phyloP scores from a whole-genome alignment of 2,797 vertebrate species.

The Petrocephalus sullivani region DNA sequence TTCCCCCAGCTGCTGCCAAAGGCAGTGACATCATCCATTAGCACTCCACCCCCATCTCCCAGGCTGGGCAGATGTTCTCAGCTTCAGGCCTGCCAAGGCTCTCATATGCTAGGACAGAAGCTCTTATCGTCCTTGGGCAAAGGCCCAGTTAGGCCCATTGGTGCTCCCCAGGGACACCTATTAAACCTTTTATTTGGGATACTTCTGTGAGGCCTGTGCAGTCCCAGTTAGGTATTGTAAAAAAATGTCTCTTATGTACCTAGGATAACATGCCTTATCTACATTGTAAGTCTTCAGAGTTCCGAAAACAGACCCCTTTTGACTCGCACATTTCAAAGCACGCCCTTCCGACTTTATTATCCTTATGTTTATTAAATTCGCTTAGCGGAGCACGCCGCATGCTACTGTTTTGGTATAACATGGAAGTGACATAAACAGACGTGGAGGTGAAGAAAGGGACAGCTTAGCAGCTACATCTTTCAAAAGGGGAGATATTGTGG shows the following conservation, averaged over 20 bases:
- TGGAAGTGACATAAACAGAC: neutral
- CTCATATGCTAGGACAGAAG: neutral
- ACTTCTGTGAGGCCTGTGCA: neutral
- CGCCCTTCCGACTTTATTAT: neutral
- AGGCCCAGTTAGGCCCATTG: neutral
- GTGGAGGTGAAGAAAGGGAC: neutral
- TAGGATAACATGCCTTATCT: conserved; percentile 26
- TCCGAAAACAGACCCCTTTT: neutral
- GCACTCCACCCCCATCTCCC: conserved; percentile 28
- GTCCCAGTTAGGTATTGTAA: neutral
- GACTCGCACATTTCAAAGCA: neutral
- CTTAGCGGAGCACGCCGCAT: neutral
- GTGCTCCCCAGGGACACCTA: neutral
- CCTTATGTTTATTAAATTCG: neutral
- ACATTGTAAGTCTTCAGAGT: conserved; percentile 30
- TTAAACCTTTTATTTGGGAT: neutral
- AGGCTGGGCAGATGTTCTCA: conserved; percentile 43
- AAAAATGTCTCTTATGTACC: neutral
- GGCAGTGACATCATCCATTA: conserved; percentile 50
- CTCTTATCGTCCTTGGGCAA: neutral
- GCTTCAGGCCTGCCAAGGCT: neutral
- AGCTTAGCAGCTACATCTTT: neutral
- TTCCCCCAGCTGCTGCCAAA: conserved; percentile 35
- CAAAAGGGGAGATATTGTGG: neutral
- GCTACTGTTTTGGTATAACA: neutral